phyloP scores from a whole-genome alignment of 2,797 vertebrate species.

The Helarctos malayanus region DNA sequence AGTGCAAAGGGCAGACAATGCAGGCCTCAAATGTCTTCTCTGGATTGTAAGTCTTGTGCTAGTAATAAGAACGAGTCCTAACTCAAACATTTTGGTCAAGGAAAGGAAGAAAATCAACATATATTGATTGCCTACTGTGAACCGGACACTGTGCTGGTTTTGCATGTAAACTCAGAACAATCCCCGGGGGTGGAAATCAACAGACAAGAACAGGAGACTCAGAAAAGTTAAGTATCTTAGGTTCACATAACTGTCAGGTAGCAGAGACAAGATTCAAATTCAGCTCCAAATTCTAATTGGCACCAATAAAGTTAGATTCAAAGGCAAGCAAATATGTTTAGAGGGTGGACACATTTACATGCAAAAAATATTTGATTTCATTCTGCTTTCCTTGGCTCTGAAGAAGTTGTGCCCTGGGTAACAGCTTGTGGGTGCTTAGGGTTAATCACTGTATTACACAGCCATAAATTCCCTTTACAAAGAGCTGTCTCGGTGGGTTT shows the following conservation, averaged over 20 bases:
- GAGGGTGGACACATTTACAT: constrained; percentile 22
- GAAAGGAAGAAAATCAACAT: constrained; percentile 19
- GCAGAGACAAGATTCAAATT: constrained; percentile 49
- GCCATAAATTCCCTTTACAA: constrained; percentile 67
- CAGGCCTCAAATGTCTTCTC: neutral
- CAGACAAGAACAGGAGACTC: neutral
- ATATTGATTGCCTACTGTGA: neutral
- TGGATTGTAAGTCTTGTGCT: neutral
- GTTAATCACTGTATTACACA: constrained; percentile 71
- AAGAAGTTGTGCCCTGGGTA: constrained; percentile 54
- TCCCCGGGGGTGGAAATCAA: neutral
- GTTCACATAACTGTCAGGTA: neutral
- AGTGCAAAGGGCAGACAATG: neutral
- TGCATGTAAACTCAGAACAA: neutral
- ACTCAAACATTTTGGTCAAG: constrained; percentile 42
- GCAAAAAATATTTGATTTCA: constrained; percentile 66
- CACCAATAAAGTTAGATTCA: constrained; percentile 20
- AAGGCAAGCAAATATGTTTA: constrained; percentile 40
- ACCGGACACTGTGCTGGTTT: neutral
- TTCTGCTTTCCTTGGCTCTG: constrained; percentile 57
- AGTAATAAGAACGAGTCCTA: neutral
- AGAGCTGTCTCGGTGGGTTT: constrained; percentile 60
- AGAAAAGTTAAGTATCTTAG: neutral
- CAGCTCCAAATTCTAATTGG: constrained; percentile 34
- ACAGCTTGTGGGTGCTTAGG: constrained; percentile 59